These are phyloP conservation scores for Bubo bubo DNA, from an alignment of 2,113 vertebrate genomes.

Conservation along the genomic window DNA sequence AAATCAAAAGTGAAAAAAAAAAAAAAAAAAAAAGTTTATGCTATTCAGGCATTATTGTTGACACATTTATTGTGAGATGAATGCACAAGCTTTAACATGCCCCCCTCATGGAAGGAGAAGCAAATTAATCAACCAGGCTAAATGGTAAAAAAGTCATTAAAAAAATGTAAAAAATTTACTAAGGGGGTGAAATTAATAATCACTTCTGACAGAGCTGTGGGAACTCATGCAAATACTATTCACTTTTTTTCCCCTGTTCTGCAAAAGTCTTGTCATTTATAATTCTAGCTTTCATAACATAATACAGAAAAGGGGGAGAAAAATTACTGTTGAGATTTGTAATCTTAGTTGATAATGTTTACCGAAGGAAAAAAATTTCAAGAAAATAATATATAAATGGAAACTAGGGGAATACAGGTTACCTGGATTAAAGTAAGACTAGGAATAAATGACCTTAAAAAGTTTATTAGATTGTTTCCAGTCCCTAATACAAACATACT, in stretches of 20 bases:
- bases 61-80: rapidly evolving
- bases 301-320: background rate
- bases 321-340: background rate
- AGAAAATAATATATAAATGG: background rate
- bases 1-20: background rate
- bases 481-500: background rate
- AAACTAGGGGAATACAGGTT: background rate
- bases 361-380: background rate
- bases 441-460: background rate
- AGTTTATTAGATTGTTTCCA: background rate
- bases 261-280: background rate
- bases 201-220: background rate
- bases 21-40: background rate
- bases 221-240: background rate
- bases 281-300: background rate
- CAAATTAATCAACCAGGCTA: background rate
- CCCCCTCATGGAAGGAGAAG: background rate
- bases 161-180: background rate
- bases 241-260: background rate
- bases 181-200: background rate
- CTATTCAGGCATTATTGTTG: background rate
- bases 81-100: background rate
- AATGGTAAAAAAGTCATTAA: background rate
- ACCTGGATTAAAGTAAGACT: background rate
- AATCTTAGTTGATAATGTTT: background rate